These are phyloP conservation scores for Aphidius colemani DNA, from an alignment of 2,888 invertebrate species.

Conservation along the genomic window DNA sequence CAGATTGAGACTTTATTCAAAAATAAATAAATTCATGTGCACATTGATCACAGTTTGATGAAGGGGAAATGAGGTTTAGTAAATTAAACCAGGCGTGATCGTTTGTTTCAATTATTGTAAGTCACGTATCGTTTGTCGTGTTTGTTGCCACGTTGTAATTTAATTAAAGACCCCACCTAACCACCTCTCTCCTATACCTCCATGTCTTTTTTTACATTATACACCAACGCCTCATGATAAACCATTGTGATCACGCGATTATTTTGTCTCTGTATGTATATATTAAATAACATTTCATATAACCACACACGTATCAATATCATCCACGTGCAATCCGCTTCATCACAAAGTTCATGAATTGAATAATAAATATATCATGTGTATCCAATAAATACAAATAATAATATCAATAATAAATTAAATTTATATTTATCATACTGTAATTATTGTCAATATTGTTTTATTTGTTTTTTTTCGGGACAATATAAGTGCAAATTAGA, in stretches of 20 bases:
- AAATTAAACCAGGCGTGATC: slow-evolving; percentile 35
- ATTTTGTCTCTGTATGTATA: slow-evolving; percentile 10
- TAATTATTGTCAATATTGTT: no score
- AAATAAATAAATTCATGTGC: no score
- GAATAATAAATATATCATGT: no score
- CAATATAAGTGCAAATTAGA: no score
- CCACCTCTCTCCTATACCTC: slow-evolving; percentile 19
- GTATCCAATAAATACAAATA: no score
- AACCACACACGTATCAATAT: no score
- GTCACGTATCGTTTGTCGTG: slow-evolving; percentile 51
- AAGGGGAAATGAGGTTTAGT: slow-evolving; percentile 10
- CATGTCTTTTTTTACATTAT: slow-evolving; percentile 19
- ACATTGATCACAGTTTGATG: not conserved
- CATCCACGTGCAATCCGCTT: no score
- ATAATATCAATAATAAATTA: no score
- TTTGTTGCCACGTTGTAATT: slow-evolving; percentile 43
- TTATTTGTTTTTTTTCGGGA: no score
- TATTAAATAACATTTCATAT: not conserved
- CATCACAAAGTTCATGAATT: no score
- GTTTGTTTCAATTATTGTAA: slow-evolving; percentile 55
- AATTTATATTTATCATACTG: no score
- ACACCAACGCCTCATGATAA: slow-evolving; percentile 38
- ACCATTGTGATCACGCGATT: slow-evolving; percentile 39
- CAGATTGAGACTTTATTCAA: no score
- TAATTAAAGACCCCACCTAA: slow-evolving; percentile 38